These are phyloP conservation scores for Gadopsis bispinosus DNA, from an alignment of 2,797 vertebrate species.

Conservation along the genomic window DNA sequence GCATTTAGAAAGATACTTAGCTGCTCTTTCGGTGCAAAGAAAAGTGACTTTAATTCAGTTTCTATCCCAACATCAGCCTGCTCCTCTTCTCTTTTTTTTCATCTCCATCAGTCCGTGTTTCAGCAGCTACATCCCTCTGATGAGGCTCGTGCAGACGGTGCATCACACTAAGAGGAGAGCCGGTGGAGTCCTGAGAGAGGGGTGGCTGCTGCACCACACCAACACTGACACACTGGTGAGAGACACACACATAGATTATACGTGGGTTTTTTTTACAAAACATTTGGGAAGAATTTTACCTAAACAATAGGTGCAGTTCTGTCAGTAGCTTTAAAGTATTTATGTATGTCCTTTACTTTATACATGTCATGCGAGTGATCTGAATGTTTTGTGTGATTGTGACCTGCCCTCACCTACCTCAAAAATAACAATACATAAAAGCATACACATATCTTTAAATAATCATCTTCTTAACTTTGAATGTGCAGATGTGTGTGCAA, in stretches of 20 bases:
- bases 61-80: not conserved
- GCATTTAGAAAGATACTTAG: accelerated
- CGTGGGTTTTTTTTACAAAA: no score
- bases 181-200: conserved; percentile 77
- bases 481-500: no score
- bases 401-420: no score
- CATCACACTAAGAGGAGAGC: conserved; percentile 79
- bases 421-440: no score
- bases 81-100: not conserved
- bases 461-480: no score
- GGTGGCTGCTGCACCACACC: conserved; percentile 85
- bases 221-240: conserved; percentile 81
- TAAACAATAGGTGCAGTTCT: no score
- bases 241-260: not conserved
- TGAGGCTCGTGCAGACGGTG: conserved; percentile 85
- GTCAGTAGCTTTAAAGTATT: no score
- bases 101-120: conserved; percentile 75
- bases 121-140: conserved; percentile 86
- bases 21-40: not conserved
- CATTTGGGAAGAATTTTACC: no score
- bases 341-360: no score
- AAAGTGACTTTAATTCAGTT: not conserved
- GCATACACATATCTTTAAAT: no score
- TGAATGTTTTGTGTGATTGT: no score
- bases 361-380: no score